Conservation (phyloP, 92 coral and sea anemone species). For the Zoanthus sociatus region DNA sequence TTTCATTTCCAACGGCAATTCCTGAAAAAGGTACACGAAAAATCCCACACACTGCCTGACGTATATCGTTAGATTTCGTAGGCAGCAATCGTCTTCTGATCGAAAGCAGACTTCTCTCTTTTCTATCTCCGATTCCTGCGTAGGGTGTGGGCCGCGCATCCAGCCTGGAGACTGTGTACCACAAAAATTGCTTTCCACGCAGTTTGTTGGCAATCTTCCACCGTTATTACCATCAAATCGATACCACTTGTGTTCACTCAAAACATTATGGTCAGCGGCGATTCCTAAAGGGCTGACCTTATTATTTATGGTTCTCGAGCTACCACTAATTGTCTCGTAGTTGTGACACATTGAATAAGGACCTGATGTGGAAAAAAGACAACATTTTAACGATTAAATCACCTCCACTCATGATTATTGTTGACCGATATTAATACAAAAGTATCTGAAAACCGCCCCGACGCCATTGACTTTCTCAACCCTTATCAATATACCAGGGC, state of each 20-base stretch:
- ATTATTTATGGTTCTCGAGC: neutral
- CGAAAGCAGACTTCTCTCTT: slow-evolving; percentile 33
- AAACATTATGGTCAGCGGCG: slow-evolving; percentile 13
- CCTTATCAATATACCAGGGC: no score
- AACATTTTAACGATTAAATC: neutral
- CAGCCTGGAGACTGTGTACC: slow-evolving; percentile 3
- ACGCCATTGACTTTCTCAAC: no score
- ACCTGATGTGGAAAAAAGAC: neutral
- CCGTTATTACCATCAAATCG: neutral
- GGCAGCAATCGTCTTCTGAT: neutral
- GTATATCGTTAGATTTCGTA: neutral
- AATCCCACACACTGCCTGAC: slow-evolving; percentile 18
- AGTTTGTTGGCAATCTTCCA: slow-evolving; percentile 13
- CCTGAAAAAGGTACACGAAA: slow-evolving; percentile 11
- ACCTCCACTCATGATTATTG: no score
- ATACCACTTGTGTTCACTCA: slow-evolving; percentile 20
- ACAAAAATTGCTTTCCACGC: neutral
- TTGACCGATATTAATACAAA: no score
- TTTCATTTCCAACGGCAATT: neutral
- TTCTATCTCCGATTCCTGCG: neutral
- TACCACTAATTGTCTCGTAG: slow-evolving; percentile 6
- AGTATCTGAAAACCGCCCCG: no score
- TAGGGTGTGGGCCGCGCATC: neutral
- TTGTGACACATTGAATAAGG: slow-evolving; percentile 40
- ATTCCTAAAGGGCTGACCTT: neutral